Evolutionary conservation across 2,797 vertebrate species (phyloP).

Genomic region (Eulemur albifrons): DNA sequence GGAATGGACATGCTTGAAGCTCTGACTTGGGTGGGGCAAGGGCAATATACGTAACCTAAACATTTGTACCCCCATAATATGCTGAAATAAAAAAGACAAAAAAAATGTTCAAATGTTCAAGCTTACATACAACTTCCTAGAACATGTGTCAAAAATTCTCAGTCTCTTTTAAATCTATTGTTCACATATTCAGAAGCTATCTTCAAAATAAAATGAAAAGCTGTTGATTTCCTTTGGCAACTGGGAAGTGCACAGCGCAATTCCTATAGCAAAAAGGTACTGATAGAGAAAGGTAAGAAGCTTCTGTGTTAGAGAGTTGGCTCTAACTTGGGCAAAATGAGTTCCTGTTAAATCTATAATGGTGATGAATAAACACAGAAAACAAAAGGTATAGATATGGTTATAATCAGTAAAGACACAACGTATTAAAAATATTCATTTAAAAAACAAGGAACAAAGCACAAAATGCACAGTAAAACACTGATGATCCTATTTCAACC

Average conservation of each 20-base stretch:
- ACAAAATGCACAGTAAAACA: neutral
- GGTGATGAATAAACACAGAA: neutral
- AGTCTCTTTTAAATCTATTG: slow-evolving; percentile 1
- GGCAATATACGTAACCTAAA: too few species aligned
- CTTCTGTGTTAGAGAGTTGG: neutral
- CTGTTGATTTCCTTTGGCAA: neutral
- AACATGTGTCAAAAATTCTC: neutral
- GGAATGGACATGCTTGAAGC: too few species aligned
- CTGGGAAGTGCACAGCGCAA: neutral
- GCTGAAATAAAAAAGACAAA: too few species aligned
- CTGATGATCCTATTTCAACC: neutral
- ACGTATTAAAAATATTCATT: neutral
- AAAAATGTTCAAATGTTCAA: neutral
- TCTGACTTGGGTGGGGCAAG: too few species aligned
- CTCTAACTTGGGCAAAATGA: neutral
- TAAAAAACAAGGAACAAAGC: neutral
- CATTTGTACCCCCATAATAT: too few species aligned
- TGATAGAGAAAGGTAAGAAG: neutral
- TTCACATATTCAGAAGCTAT: neutral
- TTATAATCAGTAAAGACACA: neutral
- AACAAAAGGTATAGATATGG: neutral
- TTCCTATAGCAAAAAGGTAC: neutral
- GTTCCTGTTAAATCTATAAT: neutral
- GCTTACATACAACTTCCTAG: neutral
- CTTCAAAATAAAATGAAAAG: neutral